These are phyloP conservation scores for Boleophthalmus pectinirostris DNA, from an alignment of 2,113 vertebrate species.

Conservation along the genomic window DNA sequence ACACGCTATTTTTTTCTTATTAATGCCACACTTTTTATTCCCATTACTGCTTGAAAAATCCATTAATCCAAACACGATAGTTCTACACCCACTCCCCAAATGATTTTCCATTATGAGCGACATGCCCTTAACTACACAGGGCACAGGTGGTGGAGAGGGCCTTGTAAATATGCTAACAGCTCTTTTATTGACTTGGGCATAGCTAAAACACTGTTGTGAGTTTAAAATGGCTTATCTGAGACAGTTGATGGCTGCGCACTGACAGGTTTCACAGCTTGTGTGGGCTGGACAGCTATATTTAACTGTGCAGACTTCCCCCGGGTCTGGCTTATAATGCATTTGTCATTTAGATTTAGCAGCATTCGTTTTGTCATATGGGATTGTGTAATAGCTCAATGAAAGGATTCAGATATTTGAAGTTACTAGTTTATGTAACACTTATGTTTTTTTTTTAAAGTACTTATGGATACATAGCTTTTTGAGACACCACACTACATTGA, in stretches of 20 bases:
- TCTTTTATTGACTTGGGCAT: not conserved
- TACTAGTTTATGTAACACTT: not conserved
- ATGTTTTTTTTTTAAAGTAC: too few relatives aligned
- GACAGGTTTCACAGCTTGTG: conserved; percentile 8
- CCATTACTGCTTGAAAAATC: too few relatives aligned
- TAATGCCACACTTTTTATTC: too few relatives aligned
- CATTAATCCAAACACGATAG: not conserved
- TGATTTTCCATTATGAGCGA: too few relatives aligned
- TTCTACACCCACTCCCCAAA: not conserved
- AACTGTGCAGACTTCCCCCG: not conserved
- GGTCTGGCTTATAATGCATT: not conserved
- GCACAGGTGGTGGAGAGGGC: conserved; percentile 34
- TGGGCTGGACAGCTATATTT: conserved; percentile 6
- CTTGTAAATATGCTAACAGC: conserved; percentile 15
- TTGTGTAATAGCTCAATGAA: not conserved
- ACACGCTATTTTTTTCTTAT: too few relatives aligned
- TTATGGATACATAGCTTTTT: too few relatives aligned
- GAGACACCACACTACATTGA: too few relatives aligned
- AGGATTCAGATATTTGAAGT: not conserved
- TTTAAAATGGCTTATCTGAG: not conserved
- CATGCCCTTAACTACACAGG: conserved; percentile 34
- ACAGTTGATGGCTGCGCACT: not conserved
- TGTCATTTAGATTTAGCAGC: not conserved
- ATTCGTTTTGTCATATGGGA: not conserved
- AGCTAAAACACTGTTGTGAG: not conserved